Conservation (phyloP, 2,113 vertebrate genomes). For the Calyptommatus sinebrachiatus region DNA sequence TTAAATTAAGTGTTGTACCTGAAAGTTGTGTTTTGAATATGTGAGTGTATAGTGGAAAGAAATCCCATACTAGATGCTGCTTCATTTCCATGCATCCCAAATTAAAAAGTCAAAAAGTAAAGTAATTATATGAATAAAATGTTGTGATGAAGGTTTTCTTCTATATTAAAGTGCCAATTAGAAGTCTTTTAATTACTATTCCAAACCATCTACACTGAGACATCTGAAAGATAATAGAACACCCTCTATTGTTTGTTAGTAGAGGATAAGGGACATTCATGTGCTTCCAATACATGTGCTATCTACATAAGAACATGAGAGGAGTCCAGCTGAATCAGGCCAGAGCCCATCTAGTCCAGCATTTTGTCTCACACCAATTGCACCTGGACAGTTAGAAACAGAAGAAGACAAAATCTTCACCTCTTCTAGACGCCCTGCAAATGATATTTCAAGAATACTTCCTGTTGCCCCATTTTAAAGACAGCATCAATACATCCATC, state of each 20-base stretch:
- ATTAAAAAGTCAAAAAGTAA: background rate
- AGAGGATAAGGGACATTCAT: background rate
- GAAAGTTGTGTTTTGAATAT: background rate
- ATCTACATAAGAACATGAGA: too few species aligned
- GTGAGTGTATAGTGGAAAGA: background rate
- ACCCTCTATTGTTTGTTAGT: background rate
- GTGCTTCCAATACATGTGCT: background rate
- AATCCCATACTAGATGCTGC: background rate
- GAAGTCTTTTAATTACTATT: slow-evolving; percentile 6
- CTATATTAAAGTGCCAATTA: background rate
- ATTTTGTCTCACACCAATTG: too few species aligned
- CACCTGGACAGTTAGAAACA: too few species aligned
- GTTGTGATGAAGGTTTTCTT: background rate
- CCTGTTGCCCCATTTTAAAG: too few species aligned
- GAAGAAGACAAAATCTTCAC: too few species aligned
- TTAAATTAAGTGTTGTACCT: slow-evolving; percentile 19
- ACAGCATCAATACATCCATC: too few species aligned
- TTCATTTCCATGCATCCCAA: slow-evolving; percentile 1
- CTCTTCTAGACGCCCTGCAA: too few species aligned
- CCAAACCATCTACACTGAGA: background rate
- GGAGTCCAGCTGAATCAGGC: too few species aligned
- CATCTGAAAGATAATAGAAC: background rate
- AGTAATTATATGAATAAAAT: background rate
- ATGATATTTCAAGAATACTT: too few species aligned
- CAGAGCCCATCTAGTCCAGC: too few species aligned